A percentile compares a stretch with the other conserved stretches of the same genome.
These are phyloP conservation scores for Psittacula derbiana DNA, from an alignment of 2,797 vertebrate genomes.

Conservation along the genomic window DNA sequence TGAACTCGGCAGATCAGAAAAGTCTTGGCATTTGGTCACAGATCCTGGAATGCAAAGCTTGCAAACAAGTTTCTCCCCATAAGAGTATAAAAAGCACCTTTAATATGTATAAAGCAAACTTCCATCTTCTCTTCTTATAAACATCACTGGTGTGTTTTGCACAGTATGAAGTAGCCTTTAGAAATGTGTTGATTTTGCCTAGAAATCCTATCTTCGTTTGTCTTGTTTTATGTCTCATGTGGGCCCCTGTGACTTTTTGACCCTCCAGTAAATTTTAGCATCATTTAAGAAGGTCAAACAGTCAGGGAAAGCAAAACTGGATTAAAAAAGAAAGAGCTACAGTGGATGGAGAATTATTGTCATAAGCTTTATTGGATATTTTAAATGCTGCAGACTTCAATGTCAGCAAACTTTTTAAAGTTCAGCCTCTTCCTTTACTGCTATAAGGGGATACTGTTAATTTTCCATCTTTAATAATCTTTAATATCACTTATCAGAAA, in stretches of 20 bases:
- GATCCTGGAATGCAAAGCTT: not conserved
- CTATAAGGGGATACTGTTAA: not conserved
- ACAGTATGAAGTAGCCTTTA: not conserved
- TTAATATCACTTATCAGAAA: not conserved
- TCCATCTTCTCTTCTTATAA: not conserved
- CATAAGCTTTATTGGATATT: slow-evolving; percentile 28
- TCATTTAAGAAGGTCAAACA: slow-evolving; percentile 47
- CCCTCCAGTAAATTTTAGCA: slow-evolving; percentile 30
- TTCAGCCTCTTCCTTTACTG: slow-evolving; percentile 1
- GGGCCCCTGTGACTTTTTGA: slow-evolving; percentile 30
- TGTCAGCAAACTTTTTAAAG: not conserved
- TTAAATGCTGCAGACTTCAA: slow-evolving; percentile 25
- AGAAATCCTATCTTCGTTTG: slow-evolving; percentile 4
- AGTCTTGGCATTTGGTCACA: slow-evolving; percentile 24
- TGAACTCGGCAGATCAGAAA: not conserved
- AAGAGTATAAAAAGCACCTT: slow-evolving; percentile 6
- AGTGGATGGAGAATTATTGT: not conserved
- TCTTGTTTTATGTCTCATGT: not conserved
- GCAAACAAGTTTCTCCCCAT: not conserved
- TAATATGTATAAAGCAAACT: not conserved
- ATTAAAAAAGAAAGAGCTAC: slow-evolving; percentile 10
- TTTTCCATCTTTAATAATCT: slow-evolving; percentile 5
- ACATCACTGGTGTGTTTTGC: not conserved
- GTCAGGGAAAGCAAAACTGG: slow-evolving; percentile 33
- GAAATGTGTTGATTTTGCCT: slow-evolving; percentile 6